A percentile compares a stretch with the other conserved stretches of the same genome.
phyloP scores from a whole-genome alignment of 2,888 invertebrate species.

The Uloborus plumipes region DNA sequence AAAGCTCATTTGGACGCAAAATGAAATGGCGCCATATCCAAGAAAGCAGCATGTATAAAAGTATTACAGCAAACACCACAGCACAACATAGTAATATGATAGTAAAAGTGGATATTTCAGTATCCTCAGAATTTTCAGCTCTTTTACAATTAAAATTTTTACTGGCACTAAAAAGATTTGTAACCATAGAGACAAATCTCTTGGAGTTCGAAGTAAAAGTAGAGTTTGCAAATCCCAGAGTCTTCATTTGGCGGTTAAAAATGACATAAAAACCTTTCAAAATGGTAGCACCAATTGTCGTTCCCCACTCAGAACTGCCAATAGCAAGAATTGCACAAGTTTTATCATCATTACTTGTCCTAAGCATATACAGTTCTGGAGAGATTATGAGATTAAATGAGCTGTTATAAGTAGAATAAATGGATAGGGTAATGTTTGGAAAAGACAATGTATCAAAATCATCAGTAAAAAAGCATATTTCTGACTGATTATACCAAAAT shows the following conservation, averaged over 20 bases:
- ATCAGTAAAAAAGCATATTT: slow-evolving; percentile 69
- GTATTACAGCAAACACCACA: slow-evolving; percentile 17
- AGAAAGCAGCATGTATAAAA: slow-evolving; percentile 34
- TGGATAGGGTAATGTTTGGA: slow-evolving; percentile 68
- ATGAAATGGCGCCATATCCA: slow-evolving; percentile 42
- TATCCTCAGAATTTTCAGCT: not conserved
- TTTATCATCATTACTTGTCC: not conserved
- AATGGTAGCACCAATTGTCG: slow-evolving; percentile 71
- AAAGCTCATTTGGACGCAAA: slow-evolving; percentile 3
- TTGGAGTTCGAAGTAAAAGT: slow-evolving; percentile 66
- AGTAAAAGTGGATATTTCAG: slow-evolving; percentile 12
- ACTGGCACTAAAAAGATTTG: slow-evolving; percentile 12
- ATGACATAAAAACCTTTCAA: slow-evolving; percentile 72
- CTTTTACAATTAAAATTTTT: slow-evolving; percentile 38
- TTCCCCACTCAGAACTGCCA: slow-evolving; percentile 68
- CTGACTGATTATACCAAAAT: slow-evolving; percentile 70
- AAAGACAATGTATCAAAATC: slow-evolving; percentile 66
- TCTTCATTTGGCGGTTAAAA: slow-evolving; percentile 71
- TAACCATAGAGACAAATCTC: slow-evolving; percentile 14
- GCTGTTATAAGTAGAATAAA: slow-evolving; percentile 68
- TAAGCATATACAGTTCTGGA: slow-evolving; percentile 68
- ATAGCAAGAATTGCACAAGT: slow-evolving; percentile 71
- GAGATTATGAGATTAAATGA: slow-evolving; percentile 69
- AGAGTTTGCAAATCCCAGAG: slow-evolving; percentile 71
- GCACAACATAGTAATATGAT: slow-evolving; percentile 14